Conservation (phyloP, 2,797 vertebrate species). For the Nyctalus aviator region DNA sequence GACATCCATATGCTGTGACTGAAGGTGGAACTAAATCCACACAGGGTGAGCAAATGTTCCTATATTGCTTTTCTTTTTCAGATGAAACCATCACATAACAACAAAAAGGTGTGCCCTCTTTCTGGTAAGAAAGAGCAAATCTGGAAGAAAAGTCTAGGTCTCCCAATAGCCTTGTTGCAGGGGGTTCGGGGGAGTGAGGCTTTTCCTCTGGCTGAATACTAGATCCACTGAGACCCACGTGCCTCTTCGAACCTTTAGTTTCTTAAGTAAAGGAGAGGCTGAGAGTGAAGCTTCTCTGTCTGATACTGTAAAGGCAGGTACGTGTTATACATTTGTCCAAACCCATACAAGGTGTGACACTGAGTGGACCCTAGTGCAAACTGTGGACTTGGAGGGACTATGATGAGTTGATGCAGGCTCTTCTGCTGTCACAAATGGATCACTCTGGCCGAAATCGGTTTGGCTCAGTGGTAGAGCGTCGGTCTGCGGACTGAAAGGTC, state of each 20-base stretch:
- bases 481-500: no score
- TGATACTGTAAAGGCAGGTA: fast-evolving
- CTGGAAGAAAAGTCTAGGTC: background rate
- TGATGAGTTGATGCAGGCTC: background rate
- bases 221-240: background rate
- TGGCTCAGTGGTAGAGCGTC: no score
- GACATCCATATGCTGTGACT: background rate
- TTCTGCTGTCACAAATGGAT: background rate
- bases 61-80: background rate
- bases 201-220: background rate
- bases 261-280: background rate
- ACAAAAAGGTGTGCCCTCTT: background rate
- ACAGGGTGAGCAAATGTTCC: background rate
- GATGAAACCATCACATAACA: background rate
- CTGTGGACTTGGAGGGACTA: background rate
- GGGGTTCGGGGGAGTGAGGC: background rate
- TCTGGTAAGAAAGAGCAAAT: slow-evolving; percentile 1
- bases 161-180: background rate
- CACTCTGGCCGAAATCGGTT: no score
- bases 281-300: background rate
- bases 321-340: background rate
- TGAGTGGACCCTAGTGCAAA: background rate
- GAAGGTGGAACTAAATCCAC: slow-evolving; percentile 16
- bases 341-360: fast-evolving
- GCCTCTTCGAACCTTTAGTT: background rate